Evolutionary conservation across 2,888 invertebrate species (phyloP), one percentile per base, ranked within the genome.

Genomic region (Leptinotarsa rubiginosa): DNA sequence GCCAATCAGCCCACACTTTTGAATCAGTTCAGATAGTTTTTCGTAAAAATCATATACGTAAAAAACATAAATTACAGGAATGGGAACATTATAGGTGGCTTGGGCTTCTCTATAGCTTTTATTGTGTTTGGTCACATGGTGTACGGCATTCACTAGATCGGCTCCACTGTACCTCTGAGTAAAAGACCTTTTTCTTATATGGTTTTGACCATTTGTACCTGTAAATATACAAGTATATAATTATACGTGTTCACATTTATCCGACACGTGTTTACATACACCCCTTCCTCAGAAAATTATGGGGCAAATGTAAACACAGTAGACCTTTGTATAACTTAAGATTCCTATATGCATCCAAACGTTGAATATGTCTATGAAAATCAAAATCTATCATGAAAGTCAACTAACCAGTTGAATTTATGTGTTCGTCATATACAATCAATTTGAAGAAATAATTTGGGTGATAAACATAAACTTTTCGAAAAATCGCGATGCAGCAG

Each of bases 91-190:
- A 47, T 72, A 72, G 16, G 20, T n/a, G 31, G 54, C 49, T 62
- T 72, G 47, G 54, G 72, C 67, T 67, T 59, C 59, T 41, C 50
- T 66, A 25, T 71, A 72, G 52, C 56, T 72, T 41, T 67, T 20
- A 72, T 72, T 70, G 59, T 62, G 47, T 47, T 65, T 65, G 49
- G 15, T 22, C 25, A 70, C 70, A 54, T 64, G 49, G 25, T 25
- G 47, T 64, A 70, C 69, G 20, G 69, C 70, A 70, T 70, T 47
- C 18, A 47, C 47, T 15, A 69, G 69, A 47, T 59, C 47, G 59
- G 54, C 49, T 47, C 59, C 52, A 56, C 20, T 47, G 59, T 69
- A 69, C 59, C 69, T 31, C 65, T 65, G 47, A 20, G 65, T 65
- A 20, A 65, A 0, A 47, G 20, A 15, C 47, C 20, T 65, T 47